phyloP scores from a whole-genome alignment of 2,797 vertebrate species.

The Oreonectes daqikongensis region DNA sequence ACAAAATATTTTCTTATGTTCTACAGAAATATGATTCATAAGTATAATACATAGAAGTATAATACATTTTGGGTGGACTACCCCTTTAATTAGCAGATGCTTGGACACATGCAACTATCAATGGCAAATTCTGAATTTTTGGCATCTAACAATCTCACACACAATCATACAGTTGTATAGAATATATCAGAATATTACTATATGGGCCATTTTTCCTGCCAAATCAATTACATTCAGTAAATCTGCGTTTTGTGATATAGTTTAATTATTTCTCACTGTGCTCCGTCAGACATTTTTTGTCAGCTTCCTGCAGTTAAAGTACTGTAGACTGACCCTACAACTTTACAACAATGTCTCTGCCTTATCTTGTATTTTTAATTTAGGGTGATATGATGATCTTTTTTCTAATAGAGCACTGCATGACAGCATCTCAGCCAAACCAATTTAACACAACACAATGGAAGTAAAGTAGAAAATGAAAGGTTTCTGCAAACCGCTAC shows the following conservation, averaged over 20 bases:
- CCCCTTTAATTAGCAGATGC: too few species aligned
- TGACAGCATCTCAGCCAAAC: not conserved
- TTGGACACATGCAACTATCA: too few species aligned
- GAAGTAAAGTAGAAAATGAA: not conserved
- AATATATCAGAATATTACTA: too few species aligned
- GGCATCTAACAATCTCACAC: too few species aligned
- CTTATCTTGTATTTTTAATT: not conserved
- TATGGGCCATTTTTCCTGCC: too few species aligned
- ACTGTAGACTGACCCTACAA: not conserved
- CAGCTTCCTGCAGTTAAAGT: not conserved
- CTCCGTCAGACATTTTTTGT: not conserved
- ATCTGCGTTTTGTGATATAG: not conserved
- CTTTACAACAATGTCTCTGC: not conserved
- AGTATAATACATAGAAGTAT: too few species aligned
- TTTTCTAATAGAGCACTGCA: not conserved
- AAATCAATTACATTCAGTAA: too few species aligned
- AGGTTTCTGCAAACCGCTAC: not conserved
- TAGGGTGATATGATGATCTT: not conserved
- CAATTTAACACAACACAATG: conserved; percentile 13
- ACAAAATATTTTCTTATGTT: too few species aligned
- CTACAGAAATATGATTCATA: too few species aligned
- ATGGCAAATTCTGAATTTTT: too few species aligned
- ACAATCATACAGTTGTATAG: too few species aligned
- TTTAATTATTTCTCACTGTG: not conserved
- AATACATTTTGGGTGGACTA: too few species aligned